Evolutionary conservation across 2,888 invertebrate species (phyloP), one percentile per base, ranked within the genome.

Genomic region (Drosophila emarginata): DNA sequence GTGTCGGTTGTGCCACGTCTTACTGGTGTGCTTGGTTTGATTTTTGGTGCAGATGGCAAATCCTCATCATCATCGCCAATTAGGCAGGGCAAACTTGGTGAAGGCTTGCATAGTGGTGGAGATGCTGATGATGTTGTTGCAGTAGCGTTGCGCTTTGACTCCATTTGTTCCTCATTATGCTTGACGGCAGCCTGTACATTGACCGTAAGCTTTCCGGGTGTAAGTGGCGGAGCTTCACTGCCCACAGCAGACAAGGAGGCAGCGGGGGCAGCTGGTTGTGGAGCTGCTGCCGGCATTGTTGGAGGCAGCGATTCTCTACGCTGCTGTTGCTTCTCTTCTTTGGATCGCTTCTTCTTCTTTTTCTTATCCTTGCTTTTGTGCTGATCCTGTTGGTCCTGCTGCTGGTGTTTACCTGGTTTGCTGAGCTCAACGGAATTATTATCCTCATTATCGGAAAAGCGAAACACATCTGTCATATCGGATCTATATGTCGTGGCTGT

Each of bases 291-390:
- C 2, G 39, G 23, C 65, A 73, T 58, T 51, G 71, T 74, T 68
- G 18, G 70, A 69, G 64, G 50, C 39, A 76, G 54, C 11, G 85
- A 74, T 12, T 89, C 90, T 0, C 89, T 86, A 2, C 90, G 85
- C 64, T 86, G 78, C 88, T 94, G 94, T 88, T 73, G 79, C 74
- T 94, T 94, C 71, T 96, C 96, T 82, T 96, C 96, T 89, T 95
- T 96, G 61, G 94, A 96, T 88, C 95, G 96, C 90, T 96, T 97
- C 81, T 96, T 95, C 90, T 96, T 97, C 92, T 97, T 97, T 91
- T 96, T 96, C 91, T 95, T 96, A 79, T 96, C 96, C 88, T 95
- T 95, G 60, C 93, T 93, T 76, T 95, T 90, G 58, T 85, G 86
- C 67, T 32, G 85, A 40, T 54, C 77, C 28, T 32, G 21, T 15